Base-by-base conservation (phyloP, 2,797 vertebrate genomes). In the Sandelia bainsii region DNA sequence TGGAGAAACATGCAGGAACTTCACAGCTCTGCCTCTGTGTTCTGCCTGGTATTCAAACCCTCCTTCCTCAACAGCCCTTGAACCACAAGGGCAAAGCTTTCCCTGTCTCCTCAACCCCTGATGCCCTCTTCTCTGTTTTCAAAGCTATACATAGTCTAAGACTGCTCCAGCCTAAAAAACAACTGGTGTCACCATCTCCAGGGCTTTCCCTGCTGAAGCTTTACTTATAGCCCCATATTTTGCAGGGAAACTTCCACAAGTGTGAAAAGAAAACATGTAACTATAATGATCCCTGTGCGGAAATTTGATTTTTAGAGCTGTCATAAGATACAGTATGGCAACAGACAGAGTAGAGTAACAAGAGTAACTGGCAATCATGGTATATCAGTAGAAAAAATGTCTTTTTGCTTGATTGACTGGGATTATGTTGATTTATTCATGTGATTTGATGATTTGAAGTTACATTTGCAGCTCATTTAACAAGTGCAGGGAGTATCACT, bases 71-170 rank as follows among this genome's bases (percentile, higher is more conserved):
- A 20, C 27, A 42, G 49, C 23, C 29, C 39, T 48, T 48, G 29
- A 45, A 69, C 64, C 20, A 19, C 12, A 16, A 45, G 44, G 61
- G 44, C 48, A 61, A 78, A 65, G 52, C 46, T 32, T 57, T 52
- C 42, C 32, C 42, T 7, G 22, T 49, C 49, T 50, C 42, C 67
- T 62, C 61, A 40, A 25, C 44, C 22, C 59, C 8, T 22, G 29
- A 40, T 12, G 14, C 19, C 57, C 29, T 69, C 68, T 52, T 78
- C 81, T 84, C 70, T 85, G 66, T 83, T 88, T 89, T 73, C 78
- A 78, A 19, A 75, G 82, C 84, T 87, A 87, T 37, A 83, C 82
- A 80, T 87, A 83, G 80, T 52, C 52, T 60, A 25, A 34, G 58
- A 62, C 16, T 42, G 27, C 22, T 62, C 16, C 46, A 34, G 34